phyloP scores from a whole-genome alignment of 2,888 invertebrate species.

The Linnaemya tessellans region DNA sequence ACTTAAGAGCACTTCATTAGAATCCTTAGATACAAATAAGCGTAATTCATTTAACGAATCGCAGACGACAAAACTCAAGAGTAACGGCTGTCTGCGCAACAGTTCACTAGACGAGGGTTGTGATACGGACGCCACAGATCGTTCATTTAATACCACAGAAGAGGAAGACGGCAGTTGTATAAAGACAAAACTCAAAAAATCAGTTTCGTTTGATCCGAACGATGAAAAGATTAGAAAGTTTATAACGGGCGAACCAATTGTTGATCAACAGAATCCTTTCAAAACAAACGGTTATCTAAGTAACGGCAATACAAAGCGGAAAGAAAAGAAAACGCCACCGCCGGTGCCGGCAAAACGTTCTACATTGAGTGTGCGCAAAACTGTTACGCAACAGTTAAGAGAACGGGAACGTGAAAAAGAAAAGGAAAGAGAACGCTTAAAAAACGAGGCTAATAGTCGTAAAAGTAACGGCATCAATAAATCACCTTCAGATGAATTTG shows the following conservation, averaged over 20 bases:
- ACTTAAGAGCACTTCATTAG: slow-evolving; percentile 57
- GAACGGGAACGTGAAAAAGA: slow-evolving; percentile 76
- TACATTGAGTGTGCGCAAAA: slow-evolving; percentile 78
- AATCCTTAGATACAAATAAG: slow-evolving; percentile 65
- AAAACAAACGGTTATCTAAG: slow-evolving; percentile 75
- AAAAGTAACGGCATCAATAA: slow-evolving; percentile 73
- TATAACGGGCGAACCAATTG: slow-evolving; percentile 82
- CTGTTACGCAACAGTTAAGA: slow-evolving; percentile 76
- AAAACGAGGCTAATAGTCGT: slow-evolving; percentile 73
- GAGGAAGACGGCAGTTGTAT: slow-evolving; percentile 53
- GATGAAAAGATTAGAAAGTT: slow-evolving; percentile 82
- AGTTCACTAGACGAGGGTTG: slow-evolving; percentile 69
- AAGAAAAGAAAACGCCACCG: slow-evolving; percentile 77
- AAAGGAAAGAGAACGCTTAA: slow-evolving; percentile 76
- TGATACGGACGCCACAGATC: slow-evolving; percentile 66
- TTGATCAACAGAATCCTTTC: slow-evolving; percentile 83
- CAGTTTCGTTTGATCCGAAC: slow-evolving; percentile 81
- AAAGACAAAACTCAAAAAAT: slow-evolving; percentile 78
- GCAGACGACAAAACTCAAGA: slow-evolving; percentile 54
- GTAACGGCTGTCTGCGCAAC: slow-evolving; percentile 60
- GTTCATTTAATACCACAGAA: slow-evolving; percentile 65
- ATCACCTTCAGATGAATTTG: slow-evolving; percentile 77
- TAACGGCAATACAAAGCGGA: slow-evolving; percentile 61
- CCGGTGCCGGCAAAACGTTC: slow-evolving; percentile 80
- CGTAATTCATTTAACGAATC: slow-evolving; percentile 56